These are phyloP conservation scores for Taenaris catops DNA, from an alignment of 2,888 invertebrate genomes.

Conservation along the genomic window DNA sequence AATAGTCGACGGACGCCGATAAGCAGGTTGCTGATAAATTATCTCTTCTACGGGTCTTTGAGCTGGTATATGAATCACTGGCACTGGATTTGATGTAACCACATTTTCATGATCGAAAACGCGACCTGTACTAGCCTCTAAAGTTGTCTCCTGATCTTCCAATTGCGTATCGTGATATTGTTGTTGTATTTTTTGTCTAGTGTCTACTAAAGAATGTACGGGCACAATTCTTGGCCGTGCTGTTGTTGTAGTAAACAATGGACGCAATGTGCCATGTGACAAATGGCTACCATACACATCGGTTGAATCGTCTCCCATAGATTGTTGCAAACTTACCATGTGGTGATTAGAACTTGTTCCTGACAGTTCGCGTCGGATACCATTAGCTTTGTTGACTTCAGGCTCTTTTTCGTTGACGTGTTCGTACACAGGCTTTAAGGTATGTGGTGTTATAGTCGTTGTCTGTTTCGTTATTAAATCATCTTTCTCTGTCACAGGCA, in stretches of 20 bases:
- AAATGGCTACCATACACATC: constrained; percentile 85
- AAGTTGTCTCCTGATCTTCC: constrained; percentile 63
- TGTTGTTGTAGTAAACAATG: constrained; percentile 83
- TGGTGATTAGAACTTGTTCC: constrained; percentile 79
- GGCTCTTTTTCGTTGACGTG: constrained; percentile 63
- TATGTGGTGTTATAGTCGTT: constrained; percentile 52
- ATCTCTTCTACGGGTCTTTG: constrained; percentile 57
- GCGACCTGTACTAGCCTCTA: constrained; percentile 75
- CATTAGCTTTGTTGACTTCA: constrained; percentile 72
- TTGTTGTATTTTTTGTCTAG: constrained; percentile 67
- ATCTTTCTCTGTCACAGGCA: constrained; percentile 45
- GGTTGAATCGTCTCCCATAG: constrained; percentile 82
- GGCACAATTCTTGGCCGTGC: constrained; percentile 77
- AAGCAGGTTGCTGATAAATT: constrained; percentile 58
- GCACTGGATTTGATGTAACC: constrained; percentile 74
- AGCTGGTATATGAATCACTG: constrained; percentile 75
- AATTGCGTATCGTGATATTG: constrained; percentile 55
- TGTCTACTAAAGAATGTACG: constrained; percentile 67
- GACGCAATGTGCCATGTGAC: constrained; percentile 82
- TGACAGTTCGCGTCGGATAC: constrained; percentile 81
- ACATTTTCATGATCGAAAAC: constrained; percentile 66
- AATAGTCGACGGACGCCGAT: constrained; percentile 50
- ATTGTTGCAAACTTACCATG: constrained; percentile 78
- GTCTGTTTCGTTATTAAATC: constrained; percentile 62
- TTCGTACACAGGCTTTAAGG: constrained; percentile 78